Evolutionary conservation across 2,888 invertebrate species (phyloP), one percentile per base, ranked within the genome.

Genomic region (Toxonevra muliebris): DNA sequence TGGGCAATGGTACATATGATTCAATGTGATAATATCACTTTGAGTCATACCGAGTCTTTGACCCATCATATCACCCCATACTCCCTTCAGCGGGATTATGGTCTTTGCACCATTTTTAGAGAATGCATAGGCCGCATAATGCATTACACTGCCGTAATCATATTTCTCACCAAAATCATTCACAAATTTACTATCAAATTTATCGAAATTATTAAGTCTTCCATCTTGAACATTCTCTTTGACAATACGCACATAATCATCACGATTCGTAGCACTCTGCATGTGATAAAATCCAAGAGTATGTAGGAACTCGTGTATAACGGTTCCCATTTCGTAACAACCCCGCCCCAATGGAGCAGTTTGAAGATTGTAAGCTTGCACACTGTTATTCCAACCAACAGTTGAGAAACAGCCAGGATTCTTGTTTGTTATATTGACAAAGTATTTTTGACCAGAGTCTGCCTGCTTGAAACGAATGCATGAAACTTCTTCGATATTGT

Each of bases 141-240:
- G 93, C 92, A 94, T 90, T 1, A 93, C 91, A 73, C 93, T 93
- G 74, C 89, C 88, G 80, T 91, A 93, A 81, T 94, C 93, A 76
- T 93, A 94, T 0, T 87, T 84, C 55, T 92, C 87, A 0, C 90
- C 91, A 77, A 87, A 92, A 53, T 88, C 89, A 60, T 89, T 86
- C 0, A 90, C 87, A n/a, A 83, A 85, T 2, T 85, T 82, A 7
- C 85, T 79, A 20, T 87, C 86, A 0, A 90, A 87, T 80, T 92
- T 93, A 67, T 88, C 87, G 80, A 93, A 94, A 84, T 93, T 93
- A 61, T 84, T 84, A 75, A 89, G 87, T 11, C 88, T 87, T 1
- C 90, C 92, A 87, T 80, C 66, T 79, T 80, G 11, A 12, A 85
- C 82, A 65, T 85, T 83, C 45, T 82, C 82, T 65, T 71, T 70